These are phyloP conservation scores for Gymnocypris eckloni DNA, from an alignment of 2,797 vertebrate species.

Conservation along the genomic window DNA sequence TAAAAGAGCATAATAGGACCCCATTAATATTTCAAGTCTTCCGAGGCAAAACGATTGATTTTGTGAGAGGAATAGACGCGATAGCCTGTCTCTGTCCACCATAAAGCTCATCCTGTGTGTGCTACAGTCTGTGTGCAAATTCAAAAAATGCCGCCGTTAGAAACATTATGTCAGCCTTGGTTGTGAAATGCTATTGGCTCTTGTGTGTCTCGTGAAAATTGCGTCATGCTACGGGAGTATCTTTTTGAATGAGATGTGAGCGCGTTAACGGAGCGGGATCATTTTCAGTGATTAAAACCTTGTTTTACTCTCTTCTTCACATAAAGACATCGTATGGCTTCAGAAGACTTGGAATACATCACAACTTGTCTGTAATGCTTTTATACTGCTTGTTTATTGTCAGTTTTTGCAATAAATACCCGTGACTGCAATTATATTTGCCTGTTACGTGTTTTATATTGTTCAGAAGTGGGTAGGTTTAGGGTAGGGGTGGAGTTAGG, in stretches of 20 bases:
- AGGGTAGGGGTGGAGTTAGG: too few species aligned
- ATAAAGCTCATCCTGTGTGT: background rate
- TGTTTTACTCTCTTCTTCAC: background rate
- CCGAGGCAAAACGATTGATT: too few species aligned
- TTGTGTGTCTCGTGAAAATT: too few species aligned
- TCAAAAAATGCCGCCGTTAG: background rate
- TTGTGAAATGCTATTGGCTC: background rate
- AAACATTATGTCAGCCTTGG: background rate
- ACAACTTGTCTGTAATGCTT: background rate
- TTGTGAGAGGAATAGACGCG: too few species aligned
- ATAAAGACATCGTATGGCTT: background rate
- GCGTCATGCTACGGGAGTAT: too few species aligned
- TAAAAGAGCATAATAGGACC: too few species aligned
- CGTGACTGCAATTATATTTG: too few species aligned
- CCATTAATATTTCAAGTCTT: too few species aligned
- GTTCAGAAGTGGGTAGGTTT: background rate
- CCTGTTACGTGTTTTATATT: background rate
- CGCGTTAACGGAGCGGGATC: background rate
- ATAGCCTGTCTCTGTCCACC: too few species aligned
- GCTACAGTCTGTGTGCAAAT: background rate
- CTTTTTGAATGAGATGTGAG: background rate
- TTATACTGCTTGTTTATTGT: background rate
- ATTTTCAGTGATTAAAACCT: background rate
- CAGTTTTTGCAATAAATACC: background rate
- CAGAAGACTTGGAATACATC: background rate